Base-by-base conservation (phyloP, 92 coral and sea anemone species). In the Phymanthus crucifer region DNA sequence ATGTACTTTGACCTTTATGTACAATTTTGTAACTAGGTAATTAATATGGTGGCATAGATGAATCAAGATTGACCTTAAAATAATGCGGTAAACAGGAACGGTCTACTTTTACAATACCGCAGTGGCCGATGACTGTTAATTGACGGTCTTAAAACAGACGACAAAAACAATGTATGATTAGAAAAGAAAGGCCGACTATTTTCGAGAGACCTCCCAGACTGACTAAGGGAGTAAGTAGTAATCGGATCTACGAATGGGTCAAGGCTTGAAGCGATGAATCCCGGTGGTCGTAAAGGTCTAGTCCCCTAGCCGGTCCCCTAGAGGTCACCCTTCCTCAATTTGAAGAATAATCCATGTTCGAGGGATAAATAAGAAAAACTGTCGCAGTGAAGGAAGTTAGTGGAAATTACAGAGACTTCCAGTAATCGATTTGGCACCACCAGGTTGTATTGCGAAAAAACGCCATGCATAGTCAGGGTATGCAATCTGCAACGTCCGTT, bases 61-160 rank as follows among this genome's bases (percentile, higher is more conserved):
- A 61, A 61, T 61, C 68, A 61, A 61, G 68, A 29, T 61, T 61
- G 68, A 61, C 68, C 68, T 61, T 27, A 61, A 43, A 61, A 61
- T 61, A 61, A 61, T 61, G 68, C 68, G 68, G 68, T 61, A 24
- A 61, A 61, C 32, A 61, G 32, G 33, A 12, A 27, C 13, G 29
- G 33, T 24, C 33, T 24, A 61, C 34, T 61, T 61, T 61, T 18
- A 10, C 34, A 61, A 61, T 61, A 61, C 68, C 68, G 68, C 68
- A 27, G 29, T 61, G 34, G 35, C 29, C 68, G 68, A 61, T 61
- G 68, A 61, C 33, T 13, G 36, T 61, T 61, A 61, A n/a, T 61
- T 61, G 68, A 27, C 68, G 32, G 36, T 29, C 68, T 33, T 61
- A 61, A 61, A 61, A 61, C 32, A 61, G 34, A 27, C 68, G 68